Base-by-base conservation (phyloP, 2,113 vertebrate species). In the Merops nubicus region DNA sequence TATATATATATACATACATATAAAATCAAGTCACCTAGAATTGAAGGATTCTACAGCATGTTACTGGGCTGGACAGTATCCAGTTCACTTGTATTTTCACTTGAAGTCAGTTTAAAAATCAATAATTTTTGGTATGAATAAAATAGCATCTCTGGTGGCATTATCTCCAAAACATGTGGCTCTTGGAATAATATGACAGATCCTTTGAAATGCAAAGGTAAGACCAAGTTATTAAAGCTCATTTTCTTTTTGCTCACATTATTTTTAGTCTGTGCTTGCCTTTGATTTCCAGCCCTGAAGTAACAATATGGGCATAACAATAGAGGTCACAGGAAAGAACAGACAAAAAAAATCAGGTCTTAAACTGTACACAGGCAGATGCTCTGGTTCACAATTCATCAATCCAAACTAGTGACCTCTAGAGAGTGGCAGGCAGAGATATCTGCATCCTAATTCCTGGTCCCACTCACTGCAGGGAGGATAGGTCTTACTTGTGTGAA, bases 201-300 rank as follows among this genome's bases (percentile, higher is more conserved):
- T 15, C 40, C 73, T 95, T 94, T 96, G 93, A 95, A 96, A 96
- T 91, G 69, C 64, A 89, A 93, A 93, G 74, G 56, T 22, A 80
- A 73, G n/a, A 48, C 53, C 59, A 88, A 86, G 63, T 93, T 83
- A 91, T 85, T 85, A 92, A 93, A 88, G n/a, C 36, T 60, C 25
- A 2, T 43, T 21, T 48, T 50, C 76, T 79, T 73, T n/a, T 60
- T 12, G 1, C 26, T 57, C 34, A 20, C 12, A 38, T 29, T n/a
- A 68, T 88, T 91, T 95, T 78, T 45, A 73, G 38, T 77, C 53
- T 42, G 34, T 2, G 1, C 40, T 79, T 73, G 70, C 69, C 74
- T 96, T 94, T 95, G 57, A 82, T 95, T 95, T 57, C n/a, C 78
- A 88, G 70, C 70, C 23, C 89, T 53, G 38, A 54, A 54, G 42